Percentiles rank a stretch among this genome's conserved stretches.
These are phyloP conservation scores for Camponotus floridanus DNA, from an alignment of 1,140 invertebrate species.

Conservation along the genomic window DNA sequence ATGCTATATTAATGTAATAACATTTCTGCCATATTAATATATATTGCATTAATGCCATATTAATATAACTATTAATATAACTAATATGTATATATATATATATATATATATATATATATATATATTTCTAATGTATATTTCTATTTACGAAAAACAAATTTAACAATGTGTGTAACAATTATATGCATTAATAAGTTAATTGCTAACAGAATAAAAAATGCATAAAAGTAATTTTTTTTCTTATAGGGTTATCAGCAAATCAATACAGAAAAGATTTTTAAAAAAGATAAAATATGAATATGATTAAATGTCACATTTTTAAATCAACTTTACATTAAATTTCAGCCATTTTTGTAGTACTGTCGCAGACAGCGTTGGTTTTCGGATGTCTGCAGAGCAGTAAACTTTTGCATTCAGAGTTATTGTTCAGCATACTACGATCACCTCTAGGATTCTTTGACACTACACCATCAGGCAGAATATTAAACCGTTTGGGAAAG, in stretches of 20 bases:
- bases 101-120: too few species aligned
- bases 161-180: neutral
- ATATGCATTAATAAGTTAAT: neutral
- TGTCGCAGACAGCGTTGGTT: conserved; percentile 81
- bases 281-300: neutral
- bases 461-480: conserved; percentile 87
- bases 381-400: conserved; percentile 83
- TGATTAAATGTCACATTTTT: conserved; percentile 25
- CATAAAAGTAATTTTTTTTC: neutral
- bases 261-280: conserved; percentile 22
- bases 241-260: conserved; percentile 3
- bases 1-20: neutral
- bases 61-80: neutral
- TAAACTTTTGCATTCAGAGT: conserved; percentile 80
- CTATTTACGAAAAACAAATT: neutral
- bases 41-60: neutral
- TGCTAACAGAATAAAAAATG: neutral
- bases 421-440: conserved; percentile 84
- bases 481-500: conserved; percentile 88
- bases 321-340: conserved; percentile 75
- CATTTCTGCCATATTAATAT: neutral
- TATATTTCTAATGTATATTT: neutral
- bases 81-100: too few species aligned
- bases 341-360: conserved; percentile 83
- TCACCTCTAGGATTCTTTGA: conserved; percentile 88